Conservation (phyloP, 2,888 invertebrate genomes). For the Drosophila sordidapex region DNA sequence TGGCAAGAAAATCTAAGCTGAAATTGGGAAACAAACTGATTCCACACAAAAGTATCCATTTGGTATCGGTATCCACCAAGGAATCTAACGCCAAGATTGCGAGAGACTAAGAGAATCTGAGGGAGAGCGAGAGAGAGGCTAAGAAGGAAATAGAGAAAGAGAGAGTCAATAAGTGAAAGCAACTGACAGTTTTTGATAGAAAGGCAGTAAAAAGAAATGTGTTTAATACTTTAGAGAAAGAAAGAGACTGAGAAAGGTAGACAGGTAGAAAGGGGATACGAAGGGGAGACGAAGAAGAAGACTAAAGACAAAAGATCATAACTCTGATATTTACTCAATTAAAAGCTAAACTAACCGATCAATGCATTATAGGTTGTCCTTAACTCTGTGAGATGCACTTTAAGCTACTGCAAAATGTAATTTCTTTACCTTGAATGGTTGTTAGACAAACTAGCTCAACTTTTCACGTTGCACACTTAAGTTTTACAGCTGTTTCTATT, state of each 20-base stretch:
- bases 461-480: constrained; percentile 1
- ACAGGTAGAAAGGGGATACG: background rate
- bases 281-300: background rate
- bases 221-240: fast-evolving
- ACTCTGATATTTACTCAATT: background rate
- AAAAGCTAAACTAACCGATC: background rate
- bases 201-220: background rate
- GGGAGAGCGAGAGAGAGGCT: too few species aligned
- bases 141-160: too few species aligned
- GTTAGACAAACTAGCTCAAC: background rate
- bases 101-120: background rate
- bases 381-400: background rate
- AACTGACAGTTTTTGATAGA: background rate
- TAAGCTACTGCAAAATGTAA: background rate
- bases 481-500: constrained; percentile 4
- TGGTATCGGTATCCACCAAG: background rate
- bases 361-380: background rate
- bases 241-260: background rate
- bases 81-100: background rate
- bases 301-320: background rate
- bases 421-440: background rate
- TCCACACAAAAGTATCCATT: background rate
- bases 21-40: background rate
- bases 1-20: background rate
- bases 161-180: too few species aligned